These are phyloP conservation scores for Ianthella basta DNA, from an alignment of 37 sponge, comb jelly and placozoan genomes.

Conservation along the genomic window DNA sequence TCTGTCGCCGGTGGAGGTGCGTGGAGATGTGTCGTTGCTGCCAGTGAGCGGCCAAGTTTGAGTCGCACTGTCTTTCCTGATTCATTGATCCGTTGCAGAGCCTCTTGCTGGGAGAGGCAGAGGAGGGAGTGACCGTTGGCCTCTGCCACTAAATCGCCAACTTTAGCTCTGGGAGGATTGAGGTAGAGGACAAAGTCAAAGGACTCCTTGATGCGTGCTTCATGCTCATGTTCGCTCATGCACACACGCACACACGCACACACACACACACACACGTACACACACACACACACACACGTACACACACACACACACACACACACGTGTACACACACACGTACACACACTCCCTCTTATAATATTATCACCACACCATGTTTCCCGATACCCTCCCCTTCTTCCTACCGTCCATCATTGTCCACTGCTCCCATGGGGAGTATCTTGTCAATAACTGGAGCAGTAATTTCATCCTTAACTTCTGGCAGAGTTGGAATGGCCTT, in stretches of 20 bases:
- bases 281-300: background rate
- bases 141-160: background rate
- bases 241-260: too few species aligned
- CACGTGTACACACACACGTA: background rate
- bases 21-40: background rate
- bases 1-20: background rate
- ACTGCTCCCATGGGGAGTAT: conserved; percentile 22
- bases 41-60: conserved; percentile 3
- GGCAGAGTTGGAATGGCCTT: background rate
- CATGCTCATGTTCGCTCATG: too few species aligned
- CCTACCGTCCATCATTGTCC: conserved; percentile 18
- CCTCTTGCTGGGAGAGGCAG: background rate
- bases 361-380: background rate
- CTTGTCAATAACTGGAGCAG: background rate
- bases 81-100: background rate
- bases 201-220: too few species aligned
- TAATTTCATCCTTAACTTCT: background rate
- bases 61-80: conserved; percentile 11
- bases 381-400: background rate
- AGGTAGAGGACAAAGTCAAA: too few species aligned
- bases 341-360: background rate
- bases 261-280: background rate
- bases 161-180: background rate
- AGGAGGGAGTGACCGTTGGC: conserved; percentile 16
- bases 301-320: conserved; percentile 27